Base-by-base conservation (phyloP, 2,113 vertebrate species). In the Heloderma charlesbogerti region DNA sequence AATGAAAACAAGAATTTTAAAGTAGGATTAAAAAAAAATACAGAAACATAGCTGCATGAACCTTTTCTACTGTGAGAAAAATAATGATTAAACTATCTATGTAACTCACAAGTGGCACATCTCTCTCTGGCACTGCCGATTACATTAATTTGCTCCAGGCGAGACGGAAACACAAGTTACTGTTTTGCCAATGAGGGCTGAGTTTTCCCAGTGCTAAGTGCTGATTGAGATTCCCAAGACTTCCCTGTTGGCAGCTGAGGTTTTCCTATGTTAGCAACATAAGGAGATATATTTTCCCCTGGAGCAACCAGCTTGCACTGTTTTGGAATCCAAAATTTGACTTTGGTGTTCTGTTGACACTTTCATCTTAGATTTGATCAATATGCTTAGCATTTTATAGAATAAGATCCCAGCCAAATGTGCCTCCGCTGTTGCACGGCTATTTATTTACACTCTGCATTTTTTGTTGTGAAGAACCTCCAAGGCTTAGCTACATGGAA, bases 181-280 rank as follows among this genome's bases (percentile, higher is more conserved):
- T 91, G 84, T 86, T 92, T 48, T 89, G 86, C 75, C 85, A 92
- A 15, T 34, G 89, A 83, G 54, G 93, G 15, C 0, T 88, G 90
- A 89, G 71, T 72, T 31, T 95, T 88, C 78, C 84, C 82, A 91
- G 94, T 88, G 71, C 31, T 90, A 88, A 86, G 51, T 82, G 85
- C 72, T 89, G 81, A 88, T 82, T 90, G 88, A 89, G 84, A 40
- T 93, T 96, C 78, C 54, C 86, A 81, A 88, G 91, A 48, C 69
- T 78, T 0, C 13, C 0, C 0, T 2, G 57, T 91, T 92, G 81
- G 6, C 77, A n/a, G 78, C 67, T 37, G 85, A 83, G 92, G 43
- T 20, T 90, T 31, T 93, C 54, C 4, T 45, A 81, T 57, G 74
- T 69, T 87, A 77, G 67, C 60, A 90, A 13, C 48, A 1, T 91